These are phyloP conservation scores for Elysia crispata DNA, from an alignment of 2,888 invertebrate genomes.

Conservation along the genomic window DNA sequence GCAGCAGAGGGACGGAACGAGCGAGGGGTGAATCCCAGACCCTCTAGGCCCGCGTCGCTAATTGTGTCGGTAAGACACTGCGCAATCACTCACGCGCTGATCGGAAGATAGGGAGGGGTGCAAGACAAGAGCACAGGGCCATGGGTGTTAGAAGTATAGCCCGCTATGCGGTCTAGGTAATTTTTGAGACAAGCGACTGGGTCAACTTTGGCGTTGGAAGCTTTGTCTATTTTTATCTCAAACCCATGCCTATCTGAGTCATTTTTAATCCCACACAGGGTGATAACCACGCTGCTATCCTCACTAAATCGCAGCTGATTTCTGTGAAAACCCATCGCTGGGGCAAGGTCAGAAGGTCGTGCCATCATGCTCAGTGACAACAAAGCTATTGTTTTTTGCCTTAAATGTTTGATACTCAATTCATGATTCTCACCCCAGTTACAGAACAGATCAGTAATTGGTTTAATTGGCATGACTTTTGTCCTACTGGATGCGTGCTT, in stretches of 20 bases:
- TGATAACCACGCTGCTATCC: conserved; percentile 3
- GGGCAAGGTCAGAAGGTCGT: conserved; percentile 34
- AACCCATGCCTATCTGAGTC: neutral
- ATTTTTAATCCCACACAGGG: conserved; percentile 25
- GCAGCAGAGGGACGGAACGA: too few species aligned
- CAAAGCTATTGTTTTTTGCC: conserved; percentile 18
- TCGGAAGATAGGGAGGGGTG: too few species aligned
- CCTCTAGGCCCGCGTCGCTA: too few species aligned
- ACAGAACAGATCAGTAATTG: neutral
- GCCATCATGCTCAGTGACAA: neutral
- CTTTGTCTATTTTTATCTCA: neutral
- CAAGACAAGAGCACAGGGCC: too few species aligned
- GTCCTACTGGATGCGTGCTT: neutral
- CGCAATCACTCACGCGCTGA: too few species aligned
- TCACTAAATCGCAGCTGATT: conserved; percentile 21
- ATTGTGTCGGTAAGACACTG: too few species aligned
- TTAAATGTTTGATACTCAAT: neutral
- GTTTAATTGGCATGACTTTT: conserved; percentile 1
- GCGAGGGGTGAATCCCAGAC: too few species aligned
- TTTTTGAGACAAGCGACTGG: too few species aligned
- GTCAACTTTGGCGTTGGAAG: too few species aligned
- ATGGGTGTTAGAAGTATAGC: too few species aligned
- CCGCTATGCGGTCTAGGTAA: too few species aligned
- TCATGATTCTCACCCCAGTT: conserved; percentile 9
- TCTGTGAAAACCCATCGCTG: conserved; percentile 1